Evolutionary conservation across 35 echinoderm and acorn worm genomes (phyloP).

Genomic region (Hemicentrotus pulcherrimus): DNA sequence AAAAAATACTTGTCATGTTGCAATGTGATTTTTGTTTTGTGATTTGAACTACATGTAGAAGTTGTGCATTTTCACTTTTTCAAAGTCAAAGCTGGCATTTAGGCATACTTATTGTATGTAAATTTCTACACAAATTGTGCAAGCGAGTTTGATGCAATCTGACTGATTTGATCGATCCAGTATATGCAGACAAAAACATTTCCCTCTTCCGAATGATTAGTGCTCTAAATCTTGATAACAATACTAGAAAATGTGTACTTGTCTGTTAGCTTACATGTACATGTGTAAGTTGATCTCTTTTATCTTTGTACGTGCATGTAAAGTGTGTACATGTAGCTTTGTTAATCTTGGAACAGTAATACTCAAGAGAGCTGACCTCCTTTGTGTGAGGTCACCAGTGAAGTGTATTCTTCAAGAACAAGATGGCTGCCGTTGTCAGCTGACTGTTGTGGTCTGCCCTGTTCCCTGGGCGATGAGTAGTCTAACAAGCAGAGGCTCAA

Average conservation of each 20-base stretch:
- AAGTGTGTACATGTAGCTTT: neutral
- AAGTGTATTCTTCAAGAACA: constrained; percentile 13
- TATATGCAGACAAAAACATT: neutral
- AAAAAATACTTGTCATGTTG: too few species aligned
- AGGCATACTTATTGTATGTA: neutral
- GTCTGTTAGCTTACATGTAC: neutral
- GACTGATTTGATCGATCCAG: neutral
- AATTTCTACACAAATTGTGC: neutral
- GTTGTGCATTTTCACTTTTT: too few species aligned
- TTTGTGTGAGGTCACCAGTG: constrained; percentile 2
- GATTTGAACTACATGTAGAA: too few species aligned
- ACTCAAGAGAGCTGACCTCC: neutral
- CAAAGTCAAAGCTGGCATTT: neutral
- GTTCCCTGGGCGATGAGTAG: neutral
- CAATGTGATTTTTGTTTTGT: too few species aligned
- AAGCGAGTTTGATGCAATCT: too few species aligned
- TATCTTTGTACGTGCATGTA: neutral
- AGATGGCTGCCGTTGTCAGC: neutral
- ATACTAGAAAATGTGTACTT: neutral
- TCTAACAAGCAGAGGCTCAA: neutral
- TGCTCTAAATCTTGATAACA: neutral
- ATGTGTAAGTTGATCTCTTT: neutral
- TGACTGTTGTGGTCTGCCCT: neutral
- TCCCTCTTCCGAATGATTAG: neutral
- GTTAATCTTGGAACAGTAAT: constrained; percentile 4